Evolutionary conservation across 2,113 vertebrate genomes (phyloP), one percentile per base, ranked within the genome.

Genomic region (Smithornis capensis): DNA sequence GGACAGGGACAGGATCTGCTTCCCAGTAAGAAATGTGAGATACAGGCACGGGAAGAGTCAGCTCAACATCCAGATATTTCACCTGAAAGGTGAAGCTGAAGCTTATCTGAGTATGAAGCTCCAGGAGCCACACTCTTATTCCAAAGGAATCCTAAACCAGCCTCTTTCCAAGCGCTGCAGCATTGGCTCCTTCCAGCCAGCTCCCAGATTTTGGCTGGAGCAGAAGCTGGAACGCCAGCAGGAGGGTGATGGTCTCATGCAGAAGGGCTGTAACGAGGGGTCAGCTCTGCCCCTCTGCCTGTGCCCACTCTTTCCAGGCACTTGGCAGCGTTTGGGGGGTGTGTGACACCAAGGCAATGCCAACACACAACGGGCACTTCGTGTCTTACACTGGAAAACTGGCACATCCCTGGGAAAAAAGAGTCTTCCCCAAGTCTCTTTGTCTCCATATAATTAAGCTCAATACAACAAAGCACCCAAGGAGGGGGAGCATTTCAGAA

Each of bases 371-470:
- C 3, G 6, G 60, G 49, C 68, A 16, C 19, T 2, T 31, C 69
- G 11, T 1, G 4, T 14, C 85, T 56, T 55, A 62, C 29, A 0
- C 82, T 3, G 14, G 31, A 60, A 56, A 44, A 62, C 81, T 42
- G 93, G 63, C 28, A 89, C 70, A 12, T 50, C 87, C 93, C 93
- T 96, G 85, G 93, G 82, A 93, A 94, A 92, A 78, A 71, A 59
- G 14, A 37, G 29, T 42, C 78, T 85, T 15, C 92, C 19, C 90
- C 78, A 31, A 31, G 38, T 80, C 90, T 76, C 94, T 96, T 94
- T 96, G 96, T 96, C 90, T 89, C 91, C n/a, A 2, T 68, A 81
- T 92, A 95, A 96, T 92, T 86, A 90, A 97, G 83, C 40, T 90
- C 91, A 90, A 67, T 67, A 77, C 21, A 31, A 81, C 94, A 90